Conservation (phyloP, 2,888 invertebrate species). For the Hymenopus coronatus region DNA sequence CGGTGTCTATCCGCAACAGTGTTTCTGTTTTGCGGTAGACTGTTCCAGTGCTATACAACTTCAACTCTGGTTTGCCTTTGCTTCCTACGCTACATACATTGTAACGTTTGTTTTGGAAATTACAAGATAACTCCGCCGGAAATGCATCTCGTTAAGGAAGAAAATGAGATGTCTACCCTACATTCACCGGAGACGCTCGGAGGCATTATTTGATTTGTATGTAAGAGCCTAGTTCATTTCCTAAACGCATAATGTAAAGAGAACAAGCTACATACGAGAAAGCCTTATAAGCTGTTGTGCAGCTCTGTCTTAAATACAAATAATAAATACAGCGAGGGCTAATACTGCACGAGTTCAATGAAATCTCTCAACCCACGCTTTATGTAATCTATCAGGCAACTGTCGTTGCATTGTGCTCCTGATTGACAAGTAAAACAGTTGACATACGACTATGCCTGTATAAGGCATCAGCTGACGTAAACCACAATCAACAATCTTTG, state of each 20-base stretch:
- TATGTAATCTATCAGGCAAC: neutral
- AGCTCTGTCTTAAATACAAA: neutral
- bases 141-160: neutral
- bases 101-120: neutral
- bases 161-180: neutral
- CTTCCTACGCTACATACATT: neutral
- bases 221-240: neutral
- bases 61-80: neutral
- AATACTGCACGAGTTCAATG: neutral
- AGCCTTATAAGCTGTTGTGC: neutral
- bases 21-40: neutral
- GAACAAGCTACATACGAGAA: neutral
- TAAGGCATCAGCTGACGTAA: neutral
- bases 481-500: neutral
- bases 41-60: neutral
- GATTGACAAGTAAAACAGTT: constrained; percentile 2
- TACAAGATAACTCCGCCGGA: neutral
- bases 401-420: neutral
- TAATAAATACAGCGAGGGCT: neutral
- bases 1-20: neutral
- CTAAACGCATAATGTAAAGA: neutral
- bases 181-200: neutral
- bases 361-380: neutral
- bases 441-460: neutral
- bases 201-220: neutral